Base-by-base conservation (phyloP, 2,888 invertebrate genomes). In the Papilio demoleus region DNA sequence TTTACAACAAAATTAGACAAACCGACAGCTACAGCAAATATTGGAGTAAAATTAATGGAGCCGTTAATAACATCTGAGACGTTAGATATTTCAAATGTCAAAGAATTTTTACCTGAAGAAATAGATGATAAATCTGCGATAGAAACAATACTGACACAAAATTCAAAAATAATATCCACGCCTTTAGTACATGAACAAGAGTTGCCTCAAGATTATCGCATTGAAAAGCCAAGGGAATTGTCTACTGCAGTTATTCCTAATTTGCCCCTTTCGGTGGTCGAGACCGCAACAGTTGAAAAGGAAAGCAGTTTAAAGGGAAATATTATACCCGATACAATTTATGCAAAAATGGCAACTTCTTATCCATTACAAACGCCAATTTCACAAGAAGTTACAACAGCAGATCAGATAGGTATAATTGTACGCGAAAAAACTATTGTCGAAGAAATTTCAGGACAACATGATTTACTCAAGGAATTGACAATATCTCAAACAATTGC, bases 121-220 rank as follows among this genome's bases (percentile, higher is more conserved):
- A 92, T 93, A 36, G 63, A 64, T 2, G 78, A 81, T 63, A 88
- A 87, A 73, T 78, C 75, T 34, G 92, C 91, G 50, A 84, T 78
- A 8, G 79, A 93, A 68, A 86, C 89, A 34, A 77, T 96, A 24
- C 92, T 95, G 77, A 94, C 95, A 6, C 88, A 93, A 24, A 94
- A 94, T 81, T 95, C 96, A 1, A 95, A 94, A 80, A 92, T 95
- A 76, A 82, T 96, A 38, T 93, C 94, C 11, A 90, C 94, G 75
- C 93, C 94, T 3, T 77, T 94, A 22, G 80, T 94, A 17, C 95
- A 95, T 72, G 96, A 97, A 76, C 94, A 94, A 75, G 96, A 96
- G 87, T 85, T 72, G n/a, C 64, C 72, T 2, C 79, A 81, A 71
- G 78, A 84, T 34, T 90, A 84, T 77, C 61, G 62, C 17, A 75